Base-by-base conservation (phyloP, 1,140 invertebrate genomes). In the Charaxes varanes region DNA sequence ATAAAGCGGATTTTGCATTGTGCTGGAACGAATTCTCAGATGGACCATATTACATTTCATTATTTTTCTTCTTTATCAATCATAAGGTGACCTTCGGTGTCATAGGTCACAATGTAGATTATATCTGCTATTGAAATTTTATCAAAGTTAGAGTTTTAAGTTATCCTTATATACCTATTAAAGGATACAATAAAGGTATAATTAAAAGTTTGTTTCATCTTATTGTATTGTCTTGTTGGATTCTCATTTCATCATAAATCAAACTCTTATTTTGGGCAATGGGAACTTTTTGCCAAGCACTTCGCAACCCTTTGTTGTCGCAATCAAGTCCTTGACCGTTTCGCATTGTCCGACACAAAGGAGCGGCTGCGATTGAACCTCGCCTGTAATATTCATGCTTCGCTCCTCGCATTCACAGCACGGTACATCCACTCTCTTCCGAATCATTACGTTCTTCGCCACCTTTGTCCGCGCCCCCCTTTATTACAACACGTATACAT, bases 371-470 rank as follows among this genome's bases (percentile, higher is more conserved):
- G 73, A 71, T 71, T 73, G 68, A 76, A 52, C 58, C 53, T 69
- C 46, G 58, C 56, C 57, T 73, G 69, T 78, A 71, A 82, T 80
- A 70, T 82, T 77, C 64, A 77, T 71, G 70, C 54, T 59, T 64
- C 66, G 58, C 53, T 68, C 68, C 52, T 66, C 53, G 61, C 66
- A 79, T 77, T 77, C 69, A 72, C 62, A 57, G 58, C 60, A 57
- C 38, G 55, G 50, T 52, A 73, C 69, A 68, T 66, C 63, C 65
- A 70, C 67, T 77, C 64, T 62, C 73, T 80, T 80, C 73, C 76
- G 62, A 78, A 76, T 80, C 76, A 82, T 83, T 83, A 83, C 67
- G 57, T 65, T 72, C 67, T 57, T 70, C 59, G 65, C 65, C 66
- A 63, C 60, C 52, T 77, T 78, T 79, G 65, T 76, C 50, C 57